Evolutionary conservation across 2,888 invertebrate genomes (phyloP).

Genomic region (Machimus rusticus): DNA sequence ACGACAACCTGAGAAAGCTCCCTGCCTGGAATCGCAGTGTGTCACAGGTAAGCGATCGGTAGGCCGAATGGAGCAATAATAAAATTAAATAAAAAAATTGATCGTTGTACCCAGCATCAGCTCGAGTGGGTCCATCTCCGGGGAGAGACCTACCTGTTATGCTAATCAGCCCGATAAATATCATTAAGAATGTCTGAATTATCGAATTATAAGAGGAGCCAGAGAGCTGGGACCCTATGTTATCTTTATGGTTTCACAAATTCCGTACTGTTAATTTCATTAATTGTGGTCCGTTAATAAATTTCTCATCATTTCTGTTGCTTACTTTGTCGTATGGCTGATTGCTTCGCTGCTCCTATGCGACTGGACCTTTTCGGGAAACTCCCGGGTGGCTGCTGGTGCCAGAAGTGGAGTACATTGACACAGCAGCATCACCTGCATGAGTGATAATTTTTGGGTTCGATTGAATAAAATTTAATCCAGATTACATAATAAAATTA

Average conservation of each 20-base stretch:
- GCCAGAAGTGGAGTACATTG: neutral
- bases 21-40: slow-evolving; percentile 19
- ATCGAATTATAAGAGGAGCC: slow-evolving; percentile 44
- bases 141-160: slow-evolving; percentile 42
- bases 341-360: neutral
- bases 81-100: neutral
- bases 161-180: slow-evolving; percentile 45
- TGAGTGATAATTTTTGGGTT: neutral
- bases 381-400: neutral
- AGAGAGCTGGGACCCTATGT: slow-evolving; percentile 41
- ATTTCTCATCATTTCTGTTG: slow-evolving; percentile 35
- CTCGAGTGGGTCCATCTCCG: neutral
- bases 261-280: slow-evolving; percentile 47
- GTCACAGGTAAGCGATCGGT: neutral
- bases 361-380: neutral
- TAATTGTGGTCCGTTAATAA: slow-evolving; percentile 43
- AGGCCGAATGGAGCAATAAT: neutral
- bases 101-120: neutral
- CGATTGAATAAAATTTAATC: neutral
- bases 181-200: slow-evolving; percentile 47
- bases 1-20: slow-evolving; percentile 29
- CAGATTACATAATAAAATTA: neutral
- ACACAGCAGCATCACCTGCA: neutral
- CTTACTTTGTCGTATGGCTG: neutral
- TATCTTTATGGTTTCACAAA: slow-evolving; percentile 48